Evolutionary conservation across 2,113 vertebrate species (phyloP), one percentile per base, ranked within the genome.

Genomic region (Saguinus imperator): DNA sequence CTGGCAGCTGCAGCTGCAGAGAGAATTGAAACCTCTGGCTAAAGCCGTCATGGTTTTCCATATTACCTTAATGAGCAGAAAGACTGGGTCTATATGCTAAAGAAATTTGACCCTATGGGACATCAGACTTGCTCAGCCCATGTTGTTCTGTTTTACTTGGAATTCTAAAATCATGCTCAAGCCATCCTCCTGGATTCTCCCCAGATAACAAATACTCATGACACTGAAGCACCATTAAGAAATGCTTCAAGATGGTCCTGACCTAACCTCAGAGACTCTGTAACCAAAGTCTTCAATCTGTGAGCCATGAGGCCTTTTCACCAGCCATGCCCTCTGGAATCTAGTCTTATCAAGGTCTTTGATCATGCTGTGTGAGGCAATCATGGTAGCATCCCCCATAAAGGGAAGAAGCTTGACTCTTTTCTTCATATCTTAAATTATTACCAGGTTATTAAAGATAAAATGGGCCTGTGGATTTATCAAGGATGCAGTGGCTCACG

Each of bases 151-250:
- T 58, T 64, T 64, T 64, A 29, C 61, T 64, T 64, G 27, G 61
- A 64, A 64, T 27, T 64, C 61, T 27, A 64, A 64, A 64, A 64
- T 64, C 27, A 64, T 29, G 27, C 61, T 29, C 11, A 64, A 99
- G 99, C 6, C 99, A 99, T 64, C 99, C 99, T 16, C 99, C 99
- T 43, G 99, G 99, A 4, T 99, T 99, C 97, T 99, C 99, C 12
- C 99, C 99, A 0, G 99, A 99, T 18, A 99, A 99, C 97, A 99
- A 99, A 97, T 99, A 99, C 97, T 99, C 99, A 40, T 94, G 99
- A 40, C 98, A 99, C 93, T 95, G 98, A 21, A 98, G 99, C 94
- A 98, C 98, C 6, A 48, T 99, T 94, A 99, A 99, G 98, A 99
- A 99, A 96, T 98, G 99, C 61, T 76, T 48, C 14, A 76, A 76